Conservation (phyloP, 2,888 invertebrate genomes). For the Cheiracanthium punctorium region DNA sequence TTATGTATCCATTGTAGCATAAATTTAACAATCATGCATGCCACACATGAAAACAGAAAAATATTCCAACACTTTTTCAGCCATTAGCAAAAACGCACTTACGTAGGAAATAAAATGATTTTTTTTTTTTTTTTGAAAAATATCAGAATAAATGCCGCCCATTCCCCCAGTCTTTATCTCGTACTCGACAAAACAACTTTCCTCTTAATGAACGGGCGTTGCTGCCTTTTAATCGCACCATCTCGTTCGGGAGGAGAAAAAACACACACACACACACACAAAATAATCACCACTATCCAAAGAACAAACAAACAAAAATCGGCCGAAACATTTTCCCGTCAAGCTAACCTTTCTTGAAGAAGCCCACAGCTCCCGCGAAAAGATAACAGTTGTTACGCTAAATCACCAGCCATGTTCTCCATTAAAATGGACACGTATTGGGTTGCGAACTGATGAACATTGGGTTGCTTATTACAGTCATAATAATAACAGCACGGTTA, state of each 20-base stretch:
- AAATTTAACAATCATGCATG: too few species aligned
- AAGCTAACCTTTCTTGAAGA: conserved; percentile 38
- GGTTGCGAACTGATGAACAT: conserved; percentile 63
- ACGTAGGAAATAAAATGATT: too few species aligned
- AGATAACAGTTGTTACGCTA: conserved; percentile 60
- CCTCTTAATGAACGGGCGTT: not conserved
- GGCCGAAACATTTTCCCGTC: conserved; percentile 41
- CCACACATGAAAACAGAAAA: too few species aligned
- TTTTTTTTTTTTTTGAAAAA: too few species aligned
- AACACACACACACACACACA: conserved; percentile 12
- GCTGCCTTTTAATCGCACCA: conserved; percentile 34
- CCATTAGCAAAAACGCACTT: too few species aligned
- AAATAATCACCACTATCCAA: conserved; percentile 40
- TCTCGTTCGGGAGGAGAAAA: too few species aligned
- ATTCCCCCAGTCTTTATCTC: not conserved
- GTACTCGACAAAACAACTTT: not conserved
- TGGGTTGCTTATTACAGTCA: conserved; percentile 62
- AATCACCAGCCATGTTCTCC: conserved; percentile 51
- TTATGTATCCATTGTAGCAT: too few species aligned
- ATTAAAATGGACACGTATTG: conserved; percentile 65
- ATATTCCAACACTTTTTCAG: too few species aligned
- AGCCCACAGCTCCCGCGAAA: conserved; percentile 30
- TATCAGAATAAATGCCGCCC: not conserved
- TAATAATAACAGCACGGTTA: conserved; percentile 68
- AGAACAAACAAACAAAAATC: conserved; percentile 42